Percentiles rank a stretch among this genome's conserved stretches.
phyloP scores from a whole-genome alignment of 2,113 vertebrate genomes.

The Myiopsitta monachus region DNA sequence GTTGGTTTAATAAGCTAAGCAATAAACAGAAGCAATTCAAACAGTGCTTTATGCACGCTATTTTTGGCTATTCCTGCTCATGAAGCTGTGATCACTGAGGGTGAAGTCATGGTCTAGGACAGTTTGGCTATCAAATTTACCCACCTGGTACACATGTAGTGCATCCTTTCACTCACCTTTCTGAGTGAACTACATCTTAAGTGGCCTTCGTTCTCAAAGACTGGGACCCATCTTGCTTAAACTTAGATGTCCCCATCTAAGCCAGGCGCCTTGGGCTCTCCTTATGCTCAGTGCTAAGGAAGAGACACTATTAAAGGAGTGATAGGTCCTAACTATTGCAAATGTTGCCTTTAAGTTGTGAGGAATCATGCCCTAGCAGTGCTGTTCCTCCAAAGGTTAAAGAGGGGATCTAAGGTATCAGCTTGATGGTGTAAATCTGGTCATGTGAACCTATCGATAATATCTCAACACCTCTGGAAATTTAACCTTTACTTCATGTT shows the following conservation, averaged over 20 bases:
- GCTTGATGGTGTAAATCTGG: background rate
- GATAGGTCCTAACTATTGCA: background rate
- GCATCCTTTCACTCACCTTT: background rate
- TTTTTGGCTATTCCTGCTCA: background rate
- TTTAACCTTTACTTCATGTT: slow-evolving; percentile 40
- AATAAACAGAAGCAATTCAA: background rate
- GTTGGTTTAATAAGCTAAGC: background rate
- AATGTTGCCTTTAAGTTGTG: background rate
- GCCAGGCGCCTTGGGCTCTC: background rate
- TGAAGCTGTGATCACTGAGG: background rate
- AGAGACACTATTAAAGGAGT: background rate
- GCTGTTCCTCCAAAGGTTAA: background rate
- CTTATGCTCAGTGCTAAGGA: background rate
- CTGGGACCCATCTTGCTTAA: background rate
- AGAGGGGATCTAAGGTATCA: background rate
- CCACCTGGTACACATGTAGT: background rate
- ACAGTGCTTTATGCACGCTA: accelerated
- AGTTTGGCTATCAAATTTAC: background rate
- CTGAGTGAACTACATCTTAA: background rate
- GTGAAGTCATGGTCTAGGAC: background rate
- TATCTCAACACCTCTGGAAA: slow-evolving; percentile 12
- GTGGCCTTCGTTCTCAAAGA: background rate
- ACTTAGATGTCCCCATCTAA: background rate
- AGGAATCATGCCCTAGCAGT: background rate
- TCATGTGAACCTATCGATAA: background rate